Evolutionary conservation across 1,140 invertebrate species (phyloP).

Genomic region (Eupristina koningsbergeri): DNA sequence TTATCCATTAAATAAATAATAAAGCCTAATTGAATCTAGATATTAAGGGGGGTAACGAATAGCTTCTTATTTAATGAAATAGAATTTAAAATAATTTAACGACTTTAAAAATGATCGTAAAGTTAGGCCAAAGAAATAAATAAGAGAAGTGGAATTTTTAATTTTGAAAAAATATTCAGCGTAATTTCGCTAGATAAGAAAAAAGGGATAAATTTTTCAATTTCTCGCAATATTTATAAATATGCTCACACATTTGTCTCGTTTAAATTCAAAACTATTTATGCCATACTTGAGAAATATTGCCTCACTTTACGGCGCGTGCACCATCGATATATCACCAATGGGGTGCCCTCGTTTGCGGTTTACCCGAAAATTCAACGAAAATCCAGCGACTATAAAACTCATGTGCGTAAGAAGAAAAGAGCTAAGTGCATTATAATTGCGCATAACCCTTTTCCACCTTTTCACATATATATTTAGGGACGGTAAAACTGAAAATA

Average conservation of each 20-base stretch:
- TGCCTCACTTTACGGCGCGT: constrained; percentile 24
- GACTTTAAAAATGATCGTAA: no score
- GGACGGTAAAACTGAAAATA: not conserved
- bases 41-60: no score
- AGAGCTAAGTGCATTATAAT: constrained; percentile 7
- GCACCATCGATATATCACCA: constrained; percentile 35
- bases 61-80: no score
- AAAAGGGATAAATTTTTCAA: constrained; percentile 40
- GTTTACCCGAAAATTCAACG: constrained; percentile 23
- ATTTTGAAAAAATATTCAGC: not conserved
- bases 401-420: not conserved
- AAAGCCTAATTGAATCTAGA: no score
- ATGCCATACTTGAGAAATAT: constrained; percentile 41
- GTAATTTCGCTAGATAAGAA: not conserved
- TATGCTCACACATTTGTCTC: not conserved
- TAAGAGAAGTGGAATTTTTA: no score
- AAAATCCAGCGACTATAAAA: constrained; percentile 34
- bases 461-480: not conserved
- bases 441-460: not conserved
- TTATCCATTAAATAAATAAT: no score
- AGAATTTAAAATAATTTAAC: no score
- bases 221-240: constrained; percentile 34
- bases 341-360: constrained; percentile 24
- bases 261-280: constrained; percentile 49
- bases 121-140: no score